Base-by-base conservation (phyloP, 2,113 vertebrate genomes). In the Verasper variegatus region DNA sequence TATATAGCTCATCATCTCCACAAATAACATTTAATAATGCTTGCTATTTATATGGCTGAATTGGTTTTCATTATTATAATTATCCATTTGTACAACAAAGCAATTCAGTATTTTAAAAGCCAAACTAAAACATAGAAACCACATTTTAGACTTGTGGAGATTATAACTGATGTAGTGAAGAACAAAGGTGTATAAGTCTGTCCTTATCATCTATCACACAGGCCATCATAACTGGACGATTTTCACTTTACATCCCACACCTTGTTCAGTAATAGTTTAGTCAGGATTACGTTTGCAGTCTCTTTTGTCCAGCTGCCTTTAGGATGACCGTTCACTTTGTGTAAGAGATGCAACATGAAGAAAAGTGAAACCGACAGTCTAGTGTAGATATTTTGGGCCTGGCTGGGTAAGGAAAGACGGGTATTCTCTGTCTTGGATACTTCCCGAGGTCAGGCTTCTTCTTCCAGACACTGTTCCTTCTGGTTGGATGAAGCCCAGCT, bases 401-500 rank as follows among this genome's bases (percentile, higher is more conserved):
- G n/a, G 17, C 11, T 59, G n/a, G 15, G 26, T 68, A 72, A 77
- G 55, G 71, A 40, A 61, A 58, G 23, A 37, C 58, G 70, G 69
- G 31, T 76, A 57, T 78, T 71, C 59, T 83, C 64, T 82, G 56
- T 69, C 70, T 55, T 79, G 76, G 68, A 80, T 84, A 60, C 65
- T 68, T 51, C 57, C 70, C 69, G 76, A 84, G 78, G 31, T 31
- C 31, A 31, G 31, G 1, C 31, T 31, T 7, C 31, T 31, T 31
- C 31, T 31, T 55, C 80, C 78, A 90, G 86, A 86, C 78, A 76
- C 60, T 59, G 56, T 82, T 89, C 71, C 80, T 87, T 89, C 86
- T 86, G 85, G 84, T 84, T 89, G 86, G 70, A 71, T 90, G 76
- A 73, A 86, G 54, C 40, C 8, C 1, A 71, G 40, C 60, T 82